A percentile compares a stretch with the other conserved stretches of the same genome.
phyloP scores from a whole-genome alignment of 2,888 invertebrate genomes.

The Syrista parreyssii region DNA sequence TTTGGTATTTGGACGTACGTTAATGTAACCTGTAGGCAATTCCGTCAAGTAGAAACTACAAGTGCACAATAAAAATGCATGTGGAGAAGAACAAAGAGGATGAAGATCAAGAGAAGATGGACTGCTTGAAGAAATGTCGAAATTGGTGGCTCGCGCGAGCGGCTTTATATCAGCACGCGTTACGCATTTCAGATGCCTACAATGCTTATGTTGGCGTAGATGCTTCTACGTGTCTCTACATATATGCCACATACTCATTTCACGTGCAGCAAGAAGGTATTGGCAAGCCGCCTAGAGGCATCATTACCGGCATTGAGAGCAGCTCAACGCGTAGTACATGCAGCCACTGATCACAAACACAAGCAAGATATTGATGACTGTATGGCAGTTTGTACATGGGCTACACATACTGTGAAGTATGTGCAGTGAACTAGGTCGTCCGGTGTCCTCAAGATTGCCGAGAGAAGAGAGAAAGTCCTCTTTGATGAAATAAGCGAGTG shows the following conservation, averaged over 20 bases:
- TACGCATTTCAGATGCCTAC: background rate
- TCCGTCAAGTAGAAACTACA: no score
- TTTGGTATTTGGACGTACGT: background rate
- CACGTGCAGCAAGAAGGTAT: slow-evolving; percentile 3
- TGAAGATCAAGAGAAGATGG: background rate
- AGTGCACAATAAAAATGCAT: background rate
- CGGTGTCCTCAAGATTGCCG: slow-evolving; percentile 43
- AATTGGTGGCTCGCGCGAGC: background rate
- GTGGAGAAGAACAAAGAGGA: background rate
- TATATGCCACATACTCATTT: background rate
- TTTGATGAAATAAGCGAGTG: slow-evolving; percentile 13
- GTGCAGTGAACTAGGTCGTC: slow-evolving; percentile 42
- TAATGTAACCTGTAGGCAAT: background rate
- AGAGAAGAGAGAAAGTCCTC: slow-evolving; percentile 55
- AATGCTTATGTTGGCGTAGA: background rate
- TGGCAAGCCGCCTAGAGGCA: slow-evolving; percentile 19
- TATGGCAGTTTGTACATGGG: background rate
- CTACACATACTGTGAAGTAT: background rate
- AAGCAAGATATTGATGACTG: slow-evolving; percentile 22
- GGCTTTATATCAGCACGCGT: background rate
- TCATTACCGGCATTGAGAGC: slow-evolving; percentile 22
- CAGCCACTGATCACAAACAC: slow-evolving; percentile 24
- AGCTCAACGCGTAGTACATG: slow-evolving; percentile 6
- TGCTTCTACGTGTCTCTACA: background rate
- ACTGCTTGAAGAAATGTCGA: background rate